These are phyloP conservation scores for Drosophila ohnishii DNA, from an alignment of 1,140 invertebrate species.

Conservation along the genomic window DNA sequence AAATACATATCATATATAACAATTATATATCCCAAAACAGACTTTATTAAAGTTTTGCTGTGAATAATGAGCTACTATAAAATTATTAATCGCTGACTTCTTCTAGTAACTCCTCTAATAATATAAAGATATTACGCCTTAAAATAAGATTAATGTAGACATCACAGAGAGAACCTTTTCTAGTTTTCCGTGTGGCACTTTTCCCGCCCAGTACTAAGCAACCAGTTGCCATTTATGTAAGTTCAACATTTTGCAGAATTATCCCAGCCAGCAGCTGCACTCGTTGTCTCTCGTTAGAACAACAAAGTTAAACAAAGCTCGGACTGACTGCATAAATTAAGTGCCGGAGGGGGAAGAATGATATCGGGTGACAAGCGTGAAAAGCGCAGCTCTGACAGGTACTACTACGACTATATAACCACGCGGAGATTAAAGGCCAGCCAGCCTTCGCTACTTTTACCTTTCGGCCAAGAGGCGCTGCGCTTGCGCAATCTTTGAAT, in stretches of 20 bases:
- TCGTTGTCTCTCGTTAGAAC: slow-evolving; percentile 30
- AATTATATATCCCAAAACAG: neutral
- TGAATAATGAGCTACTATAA: neutral
- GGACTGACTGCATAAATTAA: slow-evolving; percentile 67
- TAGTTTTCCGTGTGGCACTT: slow-evolving; percentile 15
- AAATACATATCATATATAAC: neutral
- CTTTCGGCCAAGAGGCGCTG: slow-evolving; percentile 18
- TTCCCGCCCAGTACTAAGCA: slow-evolving; percentile 11
- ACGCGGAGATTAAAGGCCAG: slow-evolving; percentile 66
- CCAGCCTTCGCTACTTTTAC: slow-evolving; percentile 29
- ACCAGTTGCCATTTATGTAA: slow-evolving; percentile 74
- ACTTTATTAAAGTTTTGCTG: neutral
- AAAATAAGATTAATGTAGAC: neutral
- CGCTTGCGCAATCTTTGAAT: slow-evolving; percentile 47
- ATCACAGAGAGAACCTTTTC: slow-evolving; percentile 1
- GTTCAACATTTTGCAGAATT: slow-evolving; percentile 74
- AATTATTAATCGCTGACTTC: neutral
- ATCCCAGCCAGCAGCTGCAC: slow-evolving; percentile 20
- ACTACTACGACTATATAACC: slow-evolving; percentile 11
- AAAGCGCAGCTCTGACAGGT: slow-evolving; percentile 47
- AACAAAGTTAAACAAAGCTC: slow-evolving; percentile 45
- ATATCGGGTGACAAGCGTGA: slow-evolving; percentile 79
- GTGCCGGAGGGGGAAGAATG: slow-evolving; percentile 45
- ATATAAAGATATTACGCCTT: neutral
- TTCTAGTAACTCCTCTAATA: neutral